A percentile compares a stretch with the other conserved stretches of the same genome.
phyloP scores from a whole-genome alignment of 2,888 invertebrate species.

The Drosophila rubida region DNA sequence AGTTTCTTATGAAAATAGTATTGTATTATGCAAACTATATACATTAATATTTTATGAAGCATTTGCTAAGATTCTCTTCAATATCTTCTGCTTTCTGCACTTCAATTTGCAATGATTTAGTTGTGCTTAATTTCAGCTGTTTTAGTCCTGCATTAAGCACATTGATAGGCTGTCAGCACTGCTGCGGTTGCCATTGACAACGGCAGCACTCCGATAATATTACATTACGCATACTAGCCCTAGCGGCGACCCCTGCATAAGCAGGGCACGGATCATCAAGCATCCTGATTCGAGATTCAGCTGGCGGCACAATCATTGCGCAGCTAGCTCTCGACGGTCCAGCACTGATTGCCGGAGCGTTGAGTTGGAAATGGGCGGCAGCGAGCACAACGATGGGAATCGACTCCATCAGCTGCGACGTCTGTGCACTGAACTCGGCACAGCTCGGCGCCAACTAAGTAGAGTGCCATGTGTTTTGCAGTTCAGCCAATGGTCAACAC shows the following conservation, averaged over 20 bases:
- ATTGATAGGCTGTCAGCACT: too few relatives aligned
- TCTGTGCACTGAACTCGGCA: constrained; percentile 66
- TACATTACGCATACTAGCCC: constrained; percentile 22
- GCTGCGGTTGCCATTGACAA: constrained; percentile 16
- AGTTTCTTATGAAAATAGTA: too few relatives aligned
- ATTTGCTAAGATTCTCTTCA: too few relatives aligned
- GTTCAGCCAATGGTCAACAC: constrained; percentile 49
- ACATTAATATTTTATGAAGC: too few relatives aligned
- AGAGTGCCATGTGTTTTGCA: constrained; percentile 63
- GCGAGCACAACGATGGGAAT: constrained; percentile 17
- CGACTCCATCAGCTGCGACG: constrained; percentile 46
- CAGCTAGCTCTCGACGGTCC: constrained; percentile 23
- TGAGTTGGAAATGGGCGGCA: constrained; percentile 31
- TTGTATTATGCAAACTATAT: too few relatives aligned
- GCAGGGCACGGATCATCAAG: constrained; percentile 6
- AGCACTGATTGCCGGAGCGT: constrained; percentile 53
- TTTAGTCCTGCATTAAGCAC: too few relatives aligned
- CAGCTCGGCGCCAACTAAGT: constrained; percentile 59
- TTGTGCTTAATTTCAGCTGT: too few relatives aligned
- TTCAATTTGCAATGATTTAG: background rate
- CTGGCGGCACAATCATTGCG: constrained; percentile 20
- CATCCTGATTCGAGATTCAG: constrained; percentile 18
- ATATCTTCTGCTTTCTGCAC: too few relatives aligned
- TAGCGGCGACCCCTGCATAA: constrained; percentile 15
- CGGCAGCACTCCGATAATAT: constrained; percentile 28